Percentiles rank a stretch among this genome's conserved stretches.
phyloP scores from a whole-genome alignment of 2,888 invertebrate genomes.

The Pollenia amentaria region DNA sequence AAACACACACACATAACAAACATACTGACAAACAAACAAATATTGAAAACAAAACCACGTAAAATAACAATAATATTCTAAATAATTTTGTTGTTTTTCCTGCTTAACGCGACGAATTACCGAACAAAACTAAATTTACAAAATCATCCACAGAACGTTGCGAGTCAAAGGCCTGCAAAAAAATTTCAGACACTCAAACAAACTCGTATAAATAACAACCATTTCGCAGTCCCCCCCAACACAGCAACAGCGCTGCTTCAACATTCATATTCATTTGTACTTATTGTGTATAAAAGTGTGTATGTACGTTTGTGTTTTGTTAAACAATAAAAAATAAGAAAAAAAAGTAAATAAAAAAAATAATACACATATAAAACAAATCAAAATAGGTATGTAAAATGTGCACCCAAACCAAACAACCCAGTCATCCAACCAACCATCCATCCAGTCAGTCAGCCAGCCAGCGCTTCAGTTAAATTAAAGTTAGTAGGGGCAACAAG shows the following conservation, averaged over 20 bases:
- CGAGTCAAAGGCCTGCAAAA: slow-evolving; percentile 71
- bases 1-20: slow-evolving; percentile 34
- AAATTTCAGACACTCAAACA: slow-evolving; percentile 40
- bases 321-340: slow-evolving; percentile 56
- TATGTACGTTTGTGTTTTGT: slow-evolving; percentile 16
- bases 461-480: slow-evolving; percentile 56
- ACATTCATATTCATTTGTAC: slow-evolving; percentile 20
- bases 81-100: slow-evolving; percentile 75
- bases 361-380: slow-evolving; percentile 49
- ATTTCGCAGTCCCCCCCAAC: slow-evolving; percentile 30
- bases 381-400: slow-evolving; percentile 59
- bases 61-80: slow-evolving; percentile 70
- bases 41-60: slow-evolving; percentile 53
- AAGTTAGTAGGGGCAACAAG: slow-evolving; percentile 48
- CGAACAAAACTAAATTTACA: slow-evolving; percentile 81
- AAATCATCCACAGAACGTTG: slow-evolving; percentile 70
- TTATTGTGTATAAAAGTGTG: background rate
- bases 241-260: slow-evolving; percentile 28
- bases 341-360: slow-evolving; percentile 21
- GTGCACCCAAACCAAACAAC: slow-evolving; percentile 50
- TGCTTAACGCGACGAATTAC: slow-evolving; percentile 83
- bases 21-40: slow-evolving; percentile 28
- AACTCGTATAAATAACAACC: slow-evolving; percentile 48
- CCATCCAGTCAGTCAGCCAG: background rate
- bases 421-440: slow-evolving; percentile 12